These are phyloP conservation scores for Lordiphosa collinella DNA, from an alignment of 1,140 invertebrate genomes.

Conservation along the genomic window DNA sequence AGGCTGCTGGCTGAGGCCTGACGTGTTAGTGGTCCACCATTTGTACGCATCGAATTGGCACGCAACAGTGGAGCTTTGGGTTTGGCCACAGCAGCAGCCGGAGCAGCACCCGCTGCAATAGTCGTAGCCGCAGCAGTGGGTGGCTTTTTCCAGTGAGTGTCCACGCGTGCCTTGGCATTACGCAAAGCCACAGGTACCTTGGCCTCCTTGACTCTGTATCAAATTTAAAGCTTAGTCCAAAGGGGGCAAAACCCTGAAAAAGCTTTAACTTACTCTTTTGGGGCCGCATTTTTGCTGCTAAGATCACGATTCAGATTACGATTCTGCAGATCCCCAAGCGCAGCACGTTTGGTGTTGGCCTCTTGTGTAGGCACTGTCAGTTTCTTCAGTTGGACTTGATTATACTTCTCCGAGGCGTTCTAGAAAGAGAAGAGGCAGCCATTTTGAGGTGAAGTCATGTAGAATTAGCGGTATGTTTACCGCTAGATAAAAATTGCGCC, in stretches of 20 bases:
- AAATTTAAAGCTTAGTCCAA: not conserved
- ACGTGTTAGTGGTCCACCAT: not conserved
- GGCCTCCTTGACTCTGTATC: constrained; percentile 51
- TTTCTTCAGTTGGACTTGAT: constrained; percentile 67
- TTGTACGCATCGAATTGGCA: constrained; percentile 60
- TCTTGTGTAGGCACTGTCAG: constrained; percentile 55
- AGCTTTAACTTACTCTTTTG: constrained; percentile 61
- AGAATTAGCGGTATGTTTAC: constrained; percentile 44
- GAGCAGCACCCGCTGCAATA: constrained; percentile 14
- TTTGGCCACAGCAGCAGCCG: constrained; percentile 7
- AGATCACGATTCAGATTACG: constrained; percentile 50
- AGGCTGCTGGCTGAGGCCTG: constrained; percentile 14
- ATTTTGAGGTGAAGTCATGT: constrained; percentile 31
- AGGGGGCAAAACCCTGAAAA: not conserved
- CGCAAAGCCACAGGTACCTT: constrained; percentile 58
- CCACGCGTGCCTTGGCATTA: constrained; percentile 68
- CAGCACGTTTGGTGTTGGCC: constrained; percentile 68
- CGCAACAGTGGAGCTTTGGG: constrained; percentile 32
- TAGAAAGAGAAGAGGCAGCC: constrained; percentile 35
- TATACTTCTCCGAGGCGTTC: constrained; percentile 64
- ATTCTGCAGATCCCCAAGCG: constrained; percentile 74
- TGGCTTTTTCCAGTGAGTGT: constrained; percentile 75
- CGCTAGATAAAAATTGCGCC: constrained; percentile 51
- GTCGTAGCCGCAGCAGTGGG: constrained; percentile 29
- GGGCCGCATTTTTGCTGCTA: constrained; percentile 52